Base-by-base conservation (phyloP, 2,888 invertebrate genomes). In the Rhagonycha lutea region DNA sequence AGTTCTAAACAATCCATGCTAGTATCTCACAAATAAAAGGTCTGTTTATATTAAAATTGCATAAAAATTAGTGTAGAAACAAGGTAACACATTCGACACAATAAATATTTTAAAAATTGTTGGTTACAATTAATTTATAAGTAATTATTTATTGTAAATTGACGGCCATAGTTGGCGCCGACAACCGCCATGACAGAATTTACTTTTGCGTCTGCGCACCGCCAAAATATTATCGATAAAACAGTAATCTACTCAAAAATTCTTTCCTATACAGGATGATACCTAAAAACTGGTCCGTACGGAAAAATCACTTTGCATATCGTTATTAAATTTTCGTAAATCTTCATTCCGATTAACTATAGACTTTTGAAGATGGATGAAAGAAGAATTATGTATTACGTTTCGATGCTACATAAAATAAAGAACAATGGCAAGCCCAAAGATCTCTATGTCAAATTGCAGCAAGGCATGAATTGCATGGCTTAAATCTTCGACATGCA, bases 101-200 rank as follows among this genome's bases (percentile, higher is more conserved):
- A 47, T 65, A 12, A 65, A 65, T 65, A 65, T 26, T 65, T 23
- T n/a, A 24, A 24, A 65, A 65, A 65, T 65, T 65, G 63, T 24
- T 65, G 18, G 26, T 65, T 65, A 65, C 26, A 24, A 65, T 65
- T 65, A 65, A 23, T 65, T 24, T 65, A 65, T 24, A 65, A 65
- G 23, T 26, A 65, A 65, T 23, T 65, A 65, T 65, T 65, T 65
- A 65, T 47, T 14, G 62, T 68, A 69, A 78, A 74, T 73, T 77
- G 77, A 77, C 79, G 75, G 61, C 69, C 63, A 77, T 73, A 73
- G 68, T 77, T 79, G 77, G 74, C 77, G 79, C 79, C 77, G 77
- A 78, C 63, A 61, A 71, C 72, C 76, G 76, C 78, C 76, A 74
- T 76, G 24, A 24, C 63, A 65, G 26, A 65, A 73, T 73, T 73